These are phyloP conservation scores for Drosophila rellima DNA, from an alignment of 2,888 invertebrate species.

Conservation along the genomic window DNA sequence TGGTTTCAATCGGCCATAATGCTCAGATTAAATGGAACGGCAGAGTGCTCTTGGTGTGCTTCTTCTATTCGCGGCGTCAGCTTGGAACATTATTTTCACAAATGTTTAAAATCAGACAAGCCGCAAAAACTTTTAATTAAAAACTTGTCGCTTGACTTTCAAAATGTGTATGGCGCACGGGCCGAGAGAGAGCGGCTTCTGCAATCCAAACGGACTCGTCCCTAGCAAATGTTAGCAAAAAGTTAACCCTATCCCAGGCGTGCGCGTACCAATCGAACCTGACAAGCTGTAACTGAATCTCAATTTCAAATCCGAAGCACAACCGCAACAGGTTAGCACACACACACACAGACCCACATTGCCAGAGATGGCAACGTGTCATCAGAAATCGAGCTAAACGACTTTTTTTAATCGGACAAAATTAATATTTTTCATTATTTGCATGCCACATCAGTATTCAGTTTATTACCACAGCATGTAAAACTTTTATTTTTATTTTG, in stretches of 20 bases:
- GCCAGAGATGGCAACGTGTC: conserved; percentile 18
- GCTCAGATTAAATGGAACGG: conserved; percentile 36
- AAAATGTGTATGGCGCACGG: conserved; percentile 20
- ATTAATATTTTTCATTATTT: not conserved
- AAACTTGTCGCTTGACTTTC: conserved; percentile 69
- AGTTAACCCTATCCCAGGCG: conserved; percentile 22
- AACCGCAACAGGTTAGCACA: conserved; percentile 27
- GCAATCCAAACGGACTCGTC: conserved; percentile 5
- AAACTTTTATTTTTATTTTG: not conserved
- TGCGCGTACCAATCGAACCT: conserved; percentile 32
- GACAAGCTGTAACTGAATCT: conserved; percentile 26
- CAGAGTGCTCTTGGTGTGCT: conserved; percentile 1
- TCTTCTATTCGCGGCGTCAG: conserved; percentile 31
- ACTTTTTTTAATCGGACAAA: not conserved
- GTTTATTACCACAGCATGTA: not conserved
- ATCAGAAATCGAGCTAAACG: not conserved
- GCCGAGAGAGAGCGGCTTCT: conserved; percentile 6
- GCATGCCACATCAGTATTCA: not conserved
- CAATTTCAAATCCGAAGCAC: conserved; percentile 23
- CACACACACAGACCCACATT: not conserved
- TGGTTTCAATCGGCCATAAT: conserved; percentile 29
- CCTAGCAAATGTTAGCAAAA: conserved; percentile 3
- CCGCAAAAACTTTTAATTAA: conserved; percentile 75
- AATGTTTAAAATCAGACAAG: conserved; percentile 71
- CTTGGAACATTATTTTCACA: conserved; percentile 70